A percentile compares a stretch with the other conserved stretches of the same genome.
Conservation (phyloP, 2,888 invertebrate genomes). For the Drosophila kambysellisi region DNA sequence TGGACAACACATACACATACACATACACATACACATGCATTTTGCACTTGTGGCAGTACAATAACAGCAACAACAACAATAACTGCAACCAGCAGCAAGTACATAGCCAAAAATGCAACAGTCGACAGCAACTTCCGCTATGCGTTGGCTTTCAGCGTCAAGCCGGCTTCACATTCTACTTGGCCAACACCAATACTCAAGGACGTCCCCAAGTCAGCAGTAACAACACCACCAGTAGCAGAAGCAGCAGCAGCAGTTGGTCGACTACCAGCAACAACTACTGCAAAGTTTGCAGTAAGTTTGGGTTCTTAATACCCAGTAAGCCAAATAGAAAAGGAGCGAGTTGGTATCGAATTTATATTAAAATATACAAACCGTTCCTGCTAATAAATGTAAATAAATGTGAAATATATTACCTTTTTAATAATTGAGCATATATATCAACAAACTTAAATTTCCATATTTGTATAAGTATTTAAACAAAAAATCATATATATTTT, state of each 20-base stretch:
- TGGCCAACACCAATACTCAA: constrained; percentile 51
- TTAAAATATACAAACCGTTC: neutral
- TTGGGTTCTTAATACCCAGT: constrained; percentile 48
- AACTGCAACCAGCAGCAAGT: constrained; percentile 17
- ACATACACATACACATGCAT: constrained; percentile 28
- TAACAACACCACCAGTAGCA: constrained; percentile 3
- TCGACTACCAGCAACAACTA: constrained; percentile 19
- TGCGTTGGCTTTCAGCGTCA: constrained; percentile 53
- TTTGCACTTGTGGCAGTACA: constrained; percentile 56
- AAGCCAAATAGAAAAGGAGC: neutral
- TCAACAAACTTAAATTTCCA: neutral
- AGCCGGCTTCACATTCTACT: constrained; percentile 54
- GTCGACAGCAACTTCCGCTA: constrained; percentile 69
- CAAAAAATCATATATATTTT: neutral
- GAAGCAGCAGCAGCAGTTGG: constrained; percentile 1
- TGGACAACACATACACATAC: constrained; percentile 18
- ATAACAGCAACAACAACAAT: constrained; percentile 25
- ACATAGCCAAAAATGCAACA: constrained; percentile 66
- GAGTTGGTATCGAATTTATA: neutral
- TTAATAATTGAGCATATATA: neutral
- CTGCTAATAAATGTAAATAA: neutral
- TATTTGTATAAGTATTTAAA: neutral
- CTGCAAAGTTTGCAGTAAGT: constrained; percentile 62
- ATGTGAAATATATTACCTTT: neutral
- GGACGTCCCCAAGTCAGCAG: constrained; percentile 51